Evolutionary conservation across 2,113 vertebrate genomes (phyloP).

Genomic region (Sapajus apella): DNA sequence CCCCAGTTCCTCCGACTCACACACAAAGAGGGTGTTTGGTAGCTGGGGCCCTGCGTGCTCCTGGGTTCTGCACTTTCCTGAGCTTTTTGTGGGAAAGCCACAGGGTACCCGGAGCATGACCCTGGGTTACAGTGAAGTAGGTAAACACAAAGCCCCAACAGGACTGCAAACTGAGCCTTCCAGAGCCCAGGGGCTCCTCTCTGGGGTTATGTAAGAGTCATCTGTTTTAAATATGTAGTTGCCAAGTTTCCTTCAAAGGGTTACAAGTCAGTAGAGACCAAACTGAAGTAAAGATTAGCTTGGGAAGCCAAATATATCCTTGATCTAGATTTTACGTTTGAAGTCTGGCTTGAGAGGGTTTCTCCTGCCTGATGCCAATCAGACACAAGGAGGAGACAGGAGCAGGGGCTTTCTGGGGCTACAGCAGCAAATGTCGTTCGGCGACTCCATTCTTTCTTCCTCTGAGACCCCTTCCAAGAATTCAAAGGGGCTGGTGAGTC

Average conservation of each 20-base stretch:
- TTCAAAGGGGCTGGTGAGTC: background rate
- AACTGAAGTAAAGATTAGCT: constrained; percentile 58
- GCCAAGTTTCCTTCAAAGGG: constrained; percentile 65
- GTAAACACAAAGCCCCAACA: fast-evolving
- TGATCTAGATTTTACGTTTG: constrained; percentile 65
- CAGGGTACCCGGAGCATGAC: background rate
- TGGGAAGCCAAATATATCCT: constrained; percentile 57
- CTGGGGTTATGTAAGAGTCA: constrained; percentile 1
- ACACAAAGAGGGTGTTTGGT: fast-evolving
- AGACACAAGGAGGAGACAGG: background rate
- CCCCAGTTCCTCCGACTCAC: background rate
- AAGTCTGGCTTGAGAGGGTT: background rate
- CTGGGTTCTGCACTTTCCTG: background rate
- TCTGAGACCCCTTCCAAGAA: constrained; percentile 51
- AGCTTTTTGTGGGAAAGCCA: background rate
- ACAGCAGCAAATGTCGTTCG: fast-evolving
- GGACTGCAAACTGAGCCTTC: fast-evolving
- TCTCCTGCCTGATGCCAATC: background rate
- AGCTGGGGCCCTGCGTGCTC: fast-evolving
- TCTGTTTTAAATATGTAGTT: background rate
- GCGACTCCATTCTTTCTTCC: background rate
- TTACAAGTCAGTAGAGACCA: constrained; percentile 27
- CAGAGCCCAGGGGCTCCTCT: background rate
- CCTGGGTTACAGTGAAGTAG: fast-evolving
- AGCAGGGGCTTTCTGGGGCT: background rate